These are phyloP conservation scores for Montipora foliosa DNA, from an alignment of 64 coral and sea anemone genomes.

Conservation along the genomic window DNA sequence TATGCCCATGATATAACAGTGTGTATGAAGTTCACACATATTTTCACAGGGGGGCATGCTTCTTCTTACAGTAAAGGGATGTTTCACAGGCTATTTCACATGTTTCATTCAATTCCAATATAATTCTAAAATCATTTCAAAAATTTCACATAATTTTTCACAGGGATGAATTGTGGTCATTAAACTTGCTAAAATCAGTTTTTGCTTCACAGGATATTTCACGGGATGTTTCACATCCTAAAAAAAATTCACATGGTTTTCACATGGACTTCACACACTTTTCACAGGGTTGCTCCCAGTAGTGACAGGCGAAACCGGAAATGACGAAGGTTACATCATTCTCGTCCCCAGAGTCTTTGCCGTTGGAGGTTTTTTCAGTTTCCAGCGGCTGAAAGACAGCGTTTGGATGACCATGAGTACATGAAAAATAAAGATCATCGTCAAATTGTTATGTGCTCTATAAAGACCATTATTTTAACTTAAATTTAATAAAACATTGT, in stretches of 20 bases:
- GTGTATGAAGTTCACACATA: neutral
- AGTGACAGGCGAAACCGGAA: neutral
- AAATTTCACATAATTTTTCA: neutral
- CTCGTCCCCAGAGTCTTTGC: no score
- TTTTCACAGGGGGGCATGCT: neutral
- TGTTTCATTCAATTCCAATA: slow-evolving; percentile 2
- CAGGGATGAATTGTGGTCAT: neutral
- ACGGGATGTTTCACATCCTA: neutral
- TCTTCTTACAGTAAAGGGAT: no score
- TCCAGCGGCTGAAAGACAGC: no score
- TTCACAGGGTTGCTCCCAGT: neutral
- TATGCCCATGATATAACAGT: neutral
- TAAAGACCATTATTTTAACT: no score
- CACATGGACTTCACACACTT: neutral
- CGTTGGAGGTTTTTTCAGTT: no score
- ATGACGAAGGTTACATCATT: no score
- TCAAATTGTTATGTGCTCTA: no score
- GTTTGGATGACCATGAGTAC: no score
- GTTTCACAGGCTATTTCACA: neutral
- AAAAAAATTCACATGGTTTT: neutral
- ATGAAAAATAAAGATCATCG: no score
- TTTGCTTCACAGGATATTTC: slow-evolving; percentile 1
- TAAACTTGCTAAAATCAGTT: neutral
- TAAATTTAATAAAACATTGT: no score
- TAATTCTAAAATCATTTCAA: neutral